Conservation (phyloP, 2,797 vertebrate genomes). For the Tenualosa ilisha region DNA sequence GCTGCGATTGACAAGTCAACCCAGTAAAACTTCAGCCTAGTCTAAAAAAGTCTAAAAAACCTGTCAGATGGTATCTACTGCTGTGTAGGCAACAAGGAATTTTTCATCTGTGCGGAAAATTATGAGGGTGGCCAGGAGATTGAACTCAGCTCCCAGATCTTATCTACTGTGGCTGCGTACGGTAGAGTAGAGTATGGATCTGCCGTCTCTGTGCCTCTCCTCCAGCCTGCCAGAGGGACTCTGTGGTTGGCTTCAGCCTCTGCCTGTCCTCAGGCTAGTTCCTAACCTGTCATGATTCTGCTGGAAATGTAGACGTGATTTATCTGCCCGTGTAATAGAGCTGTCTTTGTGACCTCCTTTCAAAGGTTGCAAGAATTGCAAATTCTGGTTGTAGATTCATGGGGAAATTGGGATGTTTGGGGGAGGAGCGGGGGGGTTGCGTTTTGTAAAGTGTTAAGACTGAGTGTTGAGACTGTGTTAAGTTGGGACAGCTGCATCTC, state of each 20-base stretch:
- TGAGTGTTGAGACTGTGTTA: background rate
- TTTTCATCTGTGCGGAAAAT: background rate
- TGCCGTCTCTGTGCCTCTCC: background rate
- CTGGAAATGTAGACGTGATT: constrained; percentile 33
- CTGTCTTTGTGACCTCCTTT: background rate
- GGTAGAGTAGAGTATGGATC: background rate
- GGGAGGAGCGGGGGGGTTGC: too few relatives aligned
- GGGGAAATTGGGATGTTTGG: background rate
- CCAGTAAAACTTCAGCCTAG: background rate
- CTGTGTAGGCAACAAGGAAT: background rate
- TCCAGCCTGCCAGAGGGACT: background rate
- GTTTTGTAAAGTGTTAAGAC: too few relatives aligned
- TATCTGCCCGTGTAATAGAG: constrained; percentile 12
- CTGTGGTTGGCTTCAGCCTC: background rate
- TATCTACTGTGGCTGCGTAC: background rate
- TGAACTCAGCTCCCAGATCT: constrained; percentile 1
- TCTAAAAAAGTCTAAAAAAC: background rate
- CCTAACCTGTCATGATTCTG: constrained; percentile 20
- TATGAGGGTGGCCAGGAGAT: background rate
- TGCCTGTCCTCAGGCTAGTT: constrained; percentile 19
- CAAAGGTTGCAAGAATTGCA: background rate
- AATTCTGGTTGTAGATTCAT: background rate
- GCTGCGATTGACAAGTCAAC: background rate
- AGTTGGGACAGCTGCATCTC: background rate
- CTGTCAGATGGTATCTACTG: background rate